A percentile compares a stretch with the other conserved stretches of the same genome.
phyloP scores from a whole-genome alignment of 2,113 vertebrate genomes.

The Ondatra zibethicus region DNA sequence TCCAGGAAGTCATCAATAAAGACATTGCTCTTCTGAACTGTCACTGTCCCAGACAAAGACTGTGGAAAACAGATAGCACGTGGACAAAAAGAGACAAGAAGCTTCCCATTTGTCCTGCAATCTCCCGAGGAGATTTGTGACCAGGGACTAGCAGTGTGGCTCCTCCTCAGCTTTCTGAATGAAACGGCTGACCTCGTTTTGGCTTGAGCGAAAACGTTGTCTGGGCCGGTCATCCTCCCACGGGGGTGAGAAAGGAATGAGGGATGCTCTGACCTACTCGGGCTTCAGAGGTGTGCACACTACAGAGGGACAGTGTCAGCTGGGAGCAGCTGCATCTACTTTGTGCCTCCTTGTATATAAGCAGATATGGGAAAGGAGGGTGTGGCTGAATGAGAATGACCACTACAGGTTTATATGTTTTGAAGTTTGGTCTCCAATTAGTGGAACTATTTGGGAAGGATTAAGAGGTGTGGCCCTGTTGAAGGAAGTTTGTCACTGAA shows the following conservation, averaged over 20 bases:
- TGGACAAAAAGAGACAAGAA: slow-evolving; percentile 59
- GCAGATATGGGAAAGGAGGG: not conserved
- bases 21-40: not conserved
- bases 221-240: not conserved
- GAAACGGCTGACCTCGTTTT: not conserved
- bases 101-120: not conserved
- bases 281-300: not conserved
- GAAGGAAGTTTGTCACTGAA: not conserved
- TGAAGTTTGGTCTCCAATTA: not conserved
- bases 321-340: not conserved
- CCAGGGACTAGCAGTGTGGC: not conserved
- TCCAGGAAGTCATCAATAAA: slow-evolving; percentile 55
- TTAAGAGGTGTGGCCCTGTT: not conserved
- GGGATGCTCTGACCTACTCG: not conserved
- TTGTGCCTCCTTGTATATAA: not conserved
- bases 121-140: not conserved
- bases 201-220: too few species aligned
- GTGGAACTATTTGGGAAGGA: not conserved
- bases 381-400: not conserved
- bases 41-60: not conserved
- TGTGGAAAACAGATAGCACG: not conserved
- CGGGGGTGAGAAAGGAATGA: not conserved
- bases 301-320: not conserved
- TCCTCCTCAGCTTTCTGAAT: not conserved
- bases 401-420: not conserved